Percentiles rank a stretch among this genome's conserved stretches.
Conservation (phyloP, 2,113 vertebrate species). For the Semnopithecus entellus region DNA sequence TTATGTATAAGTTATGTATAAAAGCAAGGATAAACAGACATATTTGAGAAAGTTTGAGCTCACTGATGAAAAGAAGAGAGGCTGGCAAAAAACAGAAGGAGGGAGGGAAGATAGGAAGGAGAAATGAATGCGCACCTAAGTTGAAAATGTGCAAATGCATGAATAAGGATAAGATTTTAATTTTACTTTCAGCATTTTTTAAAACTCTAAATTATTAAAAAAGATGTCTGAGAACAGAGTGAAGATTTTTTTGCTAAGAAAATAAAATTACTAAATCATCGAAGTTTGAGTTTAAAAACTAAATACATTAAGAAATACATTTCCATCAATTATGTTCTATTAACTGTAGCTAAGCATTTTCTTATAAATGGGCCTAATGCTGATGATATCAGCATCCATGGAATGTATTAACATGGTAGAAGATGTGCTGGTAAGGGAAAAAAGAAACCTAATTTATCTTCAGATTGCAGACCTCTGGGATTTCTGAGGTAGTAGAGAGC, state of each 20-base stretch:
- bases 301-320: slow-evolving; percentile 32
- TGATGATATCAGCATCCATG: slow-evolving; percentile 25
- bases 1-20: background rate
- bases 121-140: background rate
- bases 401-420: slow-evolving; percentile 34
- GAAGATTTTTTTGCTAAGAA: slow-evolving; percentile 20
- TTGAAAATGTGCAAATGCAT: background rate
- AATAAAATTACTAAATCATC: slow-evolving; percentile 12
- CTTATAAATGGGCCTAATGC: slow-evolving; percentile 4
- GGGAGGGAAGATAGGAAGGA: background rate
- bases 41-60: background rate
- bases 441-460: slow-evolving; percentile 55
- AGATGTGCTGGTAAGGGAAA: background rate
- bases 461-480: slow-evolving; percentile 40
- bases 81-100: background rate
- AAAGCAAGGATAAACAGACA: background rate
- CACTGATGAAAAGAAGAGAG: background rate
- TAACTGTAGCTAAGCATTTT: slow-evolving; percentile 21
- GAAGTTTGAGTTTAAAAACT: background rate
- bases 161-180: background rate
- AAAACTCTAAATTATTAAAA: background rate
- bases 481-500: background rate
- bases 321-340: slow-evolving; percentile 2
- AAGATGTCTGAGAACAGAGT: background rate
- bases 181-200: background rate